phyloP scores from a whole-genome alignment of 2,113 vertebrate genomes.

The Anolis sagrei region DNA sequence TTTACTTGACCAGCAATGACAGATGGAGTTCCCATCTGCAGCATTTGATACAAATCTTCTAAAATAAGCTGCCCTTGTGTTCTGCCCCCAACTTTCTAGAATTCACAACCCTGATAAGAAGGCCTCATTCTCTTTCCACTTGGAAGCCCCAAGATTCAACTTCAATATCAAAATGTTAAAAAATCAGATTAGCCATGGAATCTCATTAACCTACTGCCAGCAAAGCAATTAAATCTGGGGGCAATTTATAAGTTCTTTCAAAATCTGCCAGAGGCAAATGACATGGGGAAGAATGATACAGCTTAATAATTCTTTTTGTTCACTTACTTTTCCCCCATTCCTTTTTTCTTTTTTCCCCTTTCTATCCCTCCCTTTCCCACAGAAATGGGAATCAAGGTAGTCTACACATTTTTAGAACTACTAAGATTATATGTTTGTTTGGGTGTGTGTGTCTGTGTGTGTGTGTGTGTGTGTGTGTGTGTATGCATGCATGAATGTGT shows the following conservation, averaged over 20 bases:
- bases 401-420: too few relatives aligned
- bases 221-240: not conserved
- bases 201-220: not conserved
- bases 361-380: too few relatives aligned
- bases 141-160: not conserved
- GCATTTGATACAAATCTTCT: conserved; percentile 27
- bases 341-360: too few relatives aligned
- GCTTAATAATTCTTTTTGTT: conserved; percentile 3
- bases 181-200: not conserved
- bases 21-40: conserved; percentile 14
- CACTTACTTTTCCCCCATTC: not conserved
- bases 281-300: not conserved
- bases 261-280: conserved; percentile 15
- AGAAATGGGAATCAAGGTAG: too few relatives aligned
- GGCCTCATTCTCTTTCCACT: not conserved
- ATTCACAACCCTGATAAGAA: not conserved
- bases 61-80: not conserved
- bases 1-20: conserved; percentile 5
- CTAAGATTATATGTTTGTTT: too few relatives aligned
- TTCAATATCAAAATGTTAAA: not conserved
- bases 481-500: not conserved
- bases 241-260: conserved; percentile 24
- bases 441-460: too few relatives aligned
- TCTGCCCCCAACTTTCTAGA: not conserved
- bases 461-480: too few relatives aligned